A percentile compares a stretch with the other conserved stretches of the same genome.
Evolutionary conservation across 37 sponge, comb jelly and placozoan species (phyloP).

Genomic region (Aplysina aerophoba): DNA sequence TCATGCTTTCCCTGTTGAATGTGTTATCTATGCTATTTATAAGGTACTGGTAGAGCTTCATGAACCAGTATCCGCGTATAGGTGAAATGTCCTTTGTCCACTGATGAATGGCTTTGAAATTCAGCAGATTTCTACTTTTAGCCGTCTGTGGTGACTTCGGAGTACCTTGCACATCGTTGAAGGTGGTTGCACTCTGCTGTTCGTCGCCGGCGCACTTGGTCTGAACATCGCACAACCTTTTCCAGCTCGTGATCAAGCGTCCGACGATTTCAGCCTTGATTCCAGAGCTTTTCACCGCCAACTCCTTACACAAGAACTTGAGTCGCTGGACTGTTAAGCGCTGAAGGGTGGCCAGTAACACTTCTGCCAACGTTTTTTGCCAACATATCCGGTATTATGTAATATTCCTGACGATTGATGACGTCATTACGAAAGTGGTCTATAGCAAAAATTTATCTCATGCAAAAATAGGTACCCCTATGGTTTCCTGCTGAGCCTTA

Average conservation of each 20-base stretch:
- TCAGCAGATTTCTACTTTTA: background rate
- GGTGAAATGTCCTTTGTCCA: constrained; percentile 19
- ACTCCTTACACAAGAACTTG: too few relatives aligned
- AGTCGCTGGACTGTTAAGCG: too few relatives aligned
- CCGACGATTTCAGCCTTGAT: too few relatives aligned
- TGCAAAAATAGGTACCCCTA: too few relatives aligned
- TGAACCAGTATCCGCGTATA: background rate
- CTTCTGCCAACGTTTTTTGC: background rate
- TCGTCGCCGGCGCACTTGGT: too few relatives aligned
- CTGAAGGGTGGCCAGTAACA: too few relatives aligned
- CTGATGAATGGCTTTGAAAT: background rate
- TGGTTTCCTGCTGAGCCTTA: too few relatives aligned
- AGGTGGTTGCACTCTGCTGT: too few relatives aligned
- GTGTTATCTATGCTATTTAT: background rate
- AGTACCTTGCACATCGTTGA: background rate
- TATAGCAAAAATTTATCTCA: too few relatives aligned
- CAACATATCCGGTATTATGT: constrained; percentile 20
- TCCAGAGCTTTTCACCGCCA: too few relatives aligned
- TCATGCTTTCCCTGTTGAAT: background rate
- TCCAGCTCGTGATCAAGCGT: too few relatives aligned
- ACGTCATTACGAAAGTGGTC: constrained; percentile 1
- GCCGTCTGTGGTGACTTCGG: background rate
- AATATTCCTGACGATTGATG: constrained; percentile 3
- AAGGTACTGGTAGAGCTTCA: constrained; percentile 2
- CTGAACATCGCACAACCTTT: too few relatives aligned